Base-by-base conservation (phyloP, 2,888 invertebrate species). In the Ennomos quercinarius region DNA sequence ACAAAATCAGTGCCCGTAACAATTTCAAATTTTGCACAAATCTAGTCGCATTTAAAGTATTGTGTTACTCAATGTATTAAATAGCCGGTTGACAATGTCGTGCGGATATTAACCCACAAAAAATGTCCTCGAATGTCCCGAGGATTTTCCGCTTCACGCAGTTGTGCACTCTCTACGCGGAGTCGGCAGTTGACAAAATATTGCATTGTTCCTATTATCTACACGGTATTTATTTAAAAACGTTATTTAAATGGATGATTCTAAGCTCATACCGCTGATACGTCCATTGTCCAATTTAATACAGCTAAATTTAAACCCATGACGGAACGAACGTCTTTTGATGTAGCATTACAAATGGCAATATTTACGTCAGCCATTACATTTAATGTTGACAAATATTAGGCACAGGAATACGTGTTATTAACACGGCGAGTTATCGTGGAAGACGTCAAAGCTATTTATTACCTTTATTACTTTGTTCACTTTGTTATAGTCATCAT, bases 101-200 rank as follows among this genome's bases (percentile, higher is more conserved):
- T 86, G 87, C 90, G 89, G 91, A 92, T 91, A 92, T 91, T 90
- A 91, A 87, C 87, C 87, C 86, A 89, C 91, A 92, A 92, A 92
- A 92, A 91, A 89, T 89, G 89, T 91, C 90, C 91, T 91, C 89
- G 81, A 89, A 90, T 84, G 85, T 89, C 87, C 91, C 89, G 89
- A 90, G 92, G 92, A 92, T 92, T 92, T 92, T 92, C 91, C 92
- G 91, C 92, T 91, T 92, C 90, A 92, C 90, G 91, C 89, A 85
- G 86, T 76, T 79, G 73, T 91, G 92, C 89, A 88, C 92, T 89
- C 89, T 83, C 81, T 87, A 84, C 83, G 82, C 86, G 79, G 83
- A 86, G 82, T 86, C 87, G 88, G 86, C 92, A 92, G 92, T 92
- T 92, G 92, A 92, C 92, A 92, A 91, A 92, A 92, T 92, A 92